These are phyloP conservation scores for Hypothenemus hampei DNA, from an alignment of 1,140 invertebrate species.

Conservation along the genomic window DNA sequence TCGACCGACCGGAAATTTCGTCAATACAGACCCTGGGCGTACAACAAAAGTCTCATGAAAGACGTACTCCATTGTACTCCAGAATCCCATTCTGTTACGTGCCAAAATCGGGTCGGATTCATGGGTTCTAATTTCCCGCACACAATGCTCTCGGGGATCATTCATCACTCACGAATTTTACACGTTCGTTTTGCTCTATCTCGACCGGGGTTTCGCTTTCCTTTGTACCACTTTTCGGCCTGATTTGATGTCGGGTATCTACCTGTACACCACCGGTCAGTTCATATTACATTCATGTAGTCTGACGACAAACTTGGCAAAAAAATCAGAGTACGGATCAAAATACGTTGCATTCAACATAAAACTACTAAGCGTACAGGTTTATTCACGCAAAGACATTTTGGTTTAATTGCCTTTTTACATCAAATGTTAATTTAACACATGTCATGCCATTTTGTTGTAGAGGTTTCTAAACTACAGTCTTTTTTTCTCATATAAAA, in stretches of 20 bases:
- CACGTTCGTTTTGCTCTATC: conserved; percentile 26
- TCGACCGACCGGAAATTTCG: conserved; percentile 14
- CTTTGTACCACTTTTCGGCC: conserved; percentile 16
- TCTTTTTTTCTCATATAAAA: no score
- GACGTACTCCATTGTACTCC: conserved; percentile 10
- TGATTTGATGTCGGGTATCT: not conserved
- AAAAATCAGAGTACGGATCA: no score
- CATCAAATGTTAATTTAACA: no score
- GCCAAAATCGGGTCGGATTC: conserved; percentile 27
- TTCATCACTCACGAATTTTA: conserved; percentile 28
- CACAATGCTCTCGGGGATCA: conserved; percentile 19
- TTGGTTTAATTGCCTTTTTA: no score
- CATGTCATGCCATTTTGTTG: no score
- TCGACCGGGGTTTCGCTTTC: conserved; percentile 19
- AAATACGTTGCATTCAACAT: no score
- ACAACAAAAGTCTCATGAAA: conserved; percentile 10
- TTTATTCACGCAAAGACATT: no score
- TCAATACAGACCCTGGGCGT: conserved; percentile 3
- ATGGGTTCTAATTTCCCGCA: conserved; percentile 25
- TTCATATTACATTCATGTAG: no score
- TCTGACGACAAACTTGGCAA: no score
- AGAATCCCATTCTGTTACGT: conserved; percentile 25
- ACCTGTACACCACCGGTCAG: no score
- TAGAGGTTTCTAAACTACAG: no score
- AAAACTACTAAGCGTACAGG: no score